Conservation (phyloP, 2,888 invertebrate genomes). For the Drosophila atripex region DNA sequence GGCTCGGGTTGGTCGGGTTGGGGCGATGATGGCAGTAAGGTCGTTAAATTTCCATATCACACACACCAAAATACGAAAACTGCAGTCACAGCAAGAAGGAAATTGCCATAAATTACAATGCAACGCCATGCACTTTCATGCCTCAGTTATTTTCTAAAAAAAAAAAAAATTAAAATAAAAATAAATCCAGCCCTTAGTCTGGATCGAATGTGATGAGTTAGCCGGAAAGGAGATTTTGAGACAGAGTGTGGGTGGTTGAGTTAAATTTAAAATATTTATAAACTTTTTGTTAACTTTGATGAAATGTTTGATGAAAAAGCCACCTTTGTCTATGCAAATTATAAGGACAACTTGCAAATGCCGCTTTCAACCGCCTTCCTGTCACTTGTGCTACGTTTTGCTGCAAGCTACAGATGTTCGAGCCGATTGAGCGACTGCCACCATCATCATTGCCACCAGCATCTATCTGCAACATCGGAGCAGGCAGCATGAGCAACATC, state of each 20-base stretch:
- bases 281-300: background rate
- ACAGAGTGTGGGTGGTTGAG: no score
- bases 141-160: slow-evolving; percentile 59
- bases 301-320: background rate
- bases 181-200: slow-evolving; percentile 21
- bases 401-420: slow-evolving; percentile 63
- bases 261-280: background rate
- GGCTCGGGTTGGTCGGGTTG: background rate
- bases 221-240: background rate
- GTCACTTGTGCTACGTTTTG: slow-evolving; percentile 59
- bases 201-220: slow-evolving; percentile 20
- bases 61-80: slow-evolving; percentile 40
- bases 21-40: slow-evolving; percentile 3
- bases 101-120: slow-evolving; percentile 71
- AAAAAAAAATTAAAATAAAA: no score
- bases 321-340: slow-evolving; percentile 52
- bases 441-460: slow-evolving; percentile 20
- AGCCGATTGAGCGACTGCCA: slow-evolving; percentile 63
- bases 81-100: slow-evolving; percentile 65
- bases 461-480: slow-evolving; percentile 16
- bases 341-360: slow-evolving; percentile 34
- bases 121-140: slow-evolving; percentile 65
- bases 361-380: slow-evolving; percentile 50
- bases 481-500: slow-evolving; percentile 19
- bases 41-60: slow-evolving; percentile 35